A percentile compares a stretch with the other conserved stretches of the same genome.
phyloP scores from a whole-genome alignment of 2,797 vertebrate genomes.

The Phataginus tricuspis region DNA sequence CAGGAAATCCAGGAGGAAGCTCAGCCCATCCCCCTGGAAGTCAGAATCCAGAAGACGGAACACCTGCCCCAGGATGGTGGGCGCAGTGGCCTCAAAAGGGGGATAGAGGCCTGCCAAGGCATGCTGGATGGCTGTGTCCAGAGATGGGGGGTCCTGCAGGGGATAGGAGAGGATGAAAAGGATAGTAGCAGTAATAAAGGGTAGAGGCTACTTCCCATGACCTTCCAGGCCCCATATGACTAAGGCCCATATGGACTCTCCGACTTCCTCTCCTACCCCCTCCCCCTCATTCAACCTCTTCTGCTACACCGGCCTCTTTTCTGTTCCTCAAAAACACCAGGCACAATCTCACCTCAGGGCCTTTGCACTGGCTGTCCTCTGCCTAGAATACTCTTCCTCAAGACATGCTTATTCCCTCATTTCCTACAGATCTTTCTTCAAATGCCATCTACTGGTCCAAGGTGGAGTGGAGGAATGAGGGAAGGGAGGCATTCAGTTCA shows the following conservation, averaged over 20 bases:
- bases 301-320: not conserved
- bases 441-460: not conserved
- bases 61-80: conserved; percentile 94
- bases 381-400: not conserved
- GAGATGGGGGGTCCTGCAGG: conserved; percentile 90
- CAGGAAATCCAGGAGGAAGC: conserved; percentile 95
- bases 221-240: not conserved
- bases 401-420: not conserved
- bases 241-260: not conserved
- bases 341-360: not conserved
- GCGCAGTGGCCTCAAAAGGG: conserved; percentile 94
- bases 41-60: conserved; percentile 94
- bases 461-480: not conserved
- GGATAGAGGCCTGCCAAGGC: conserved; percentile 93
- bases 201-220: not conserved
- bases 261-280: not conserved
- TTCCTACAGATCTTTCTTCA: not conserved
- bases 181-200: not conserved
- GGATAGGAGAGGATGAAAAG: not conserved
- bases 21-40: conserved; percentile 93
- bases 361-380: not conserved
- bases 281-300: not conserved
- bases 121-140: conserved; percentile 94
- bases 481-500: not conserved
- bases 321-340: not conserved